phyloP scores from a whole-genome alignment of 2,888 invertebrate species.

The Heliconius ismenius region DNA sequence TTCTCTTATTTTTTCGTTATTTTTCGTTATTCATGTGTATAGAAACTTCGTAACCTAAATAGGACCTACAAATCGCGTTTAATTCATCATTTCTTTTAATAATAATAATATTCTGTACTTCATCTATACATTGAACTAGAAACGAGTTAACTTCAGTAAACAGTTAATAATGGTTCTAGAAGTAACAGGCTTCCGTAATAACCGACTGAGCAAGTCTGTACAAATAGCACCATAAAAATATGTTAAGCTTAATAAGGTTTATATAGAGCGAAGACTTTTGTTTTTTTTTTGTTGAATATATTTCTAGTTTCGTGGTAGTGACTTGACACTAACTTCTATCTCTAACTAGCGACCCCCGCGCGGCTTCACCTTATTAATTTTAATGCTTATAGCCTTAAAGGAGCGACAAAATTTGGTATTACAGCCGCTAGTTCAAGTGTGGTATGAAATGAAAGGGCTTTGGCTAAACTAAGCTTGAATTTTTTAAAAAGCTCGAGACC shows the following conservation, averaged over 20 bases:
- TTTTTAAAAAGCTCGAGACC: no score
- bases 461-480: no score
- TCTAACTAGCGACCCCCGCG: no score
- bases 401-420: no score
- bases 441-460: no score
- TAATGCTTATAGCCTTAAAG: no score
- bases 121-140: slow-evolving; percentile 4
- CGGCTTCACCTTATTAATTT: no score
- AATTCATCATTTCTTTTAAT: not conserved
- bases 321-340: not conserved
- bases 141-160: not conserved
- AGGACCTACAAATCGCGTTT: not conserved
- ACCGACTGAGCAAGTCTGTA: slow-evolving; percentile 21
- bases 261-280: not conserved
- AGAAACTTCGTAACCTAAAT: not conserved
- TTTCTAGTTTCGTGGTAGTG: not conserved
- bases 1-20: not conserved
- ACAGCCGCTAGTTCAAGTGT: no score
- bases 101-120: not conserved
- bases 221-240: slow-evolving; percentile 12
- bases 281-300: not conserved
- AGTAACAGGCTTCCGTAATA: slow-evolving; percentile 25
- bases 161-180: slow-evolving; percentile 14
- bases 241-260: slow-evolving; percentile 5
- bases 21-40: not conserved